Percentiles rank a stretch among this genome's conserved stretches.
Conservation (phyloP, 2,113 vertebrate genomes). For the Oceanites oceanicus region DNA sequence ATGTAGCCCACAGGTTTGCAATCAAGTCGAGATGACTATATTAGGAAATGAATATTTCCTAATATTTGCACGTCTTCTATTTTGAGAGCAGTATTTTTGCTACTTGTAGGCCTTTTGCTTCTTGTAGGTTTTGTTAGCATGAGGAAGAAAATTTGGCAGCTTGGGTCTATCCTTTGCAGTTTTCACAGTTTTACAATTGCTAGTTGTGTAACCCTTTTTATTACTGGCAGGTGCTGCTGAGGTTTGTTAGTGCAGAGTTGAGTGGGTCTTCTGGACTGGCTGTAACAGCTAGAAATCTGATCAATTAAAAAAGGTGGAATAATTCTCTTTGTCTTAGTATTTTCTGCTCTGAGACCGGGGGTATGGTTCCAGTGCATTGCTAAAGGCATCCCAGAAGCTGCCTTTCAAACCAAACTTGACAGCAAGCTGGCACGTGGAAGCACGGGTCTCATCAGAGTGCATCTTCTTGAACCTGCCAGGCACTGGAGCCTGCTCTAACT, state of each 20-base stretch:
- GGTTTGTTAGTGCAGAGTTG: background rate
- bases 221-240: background rate
- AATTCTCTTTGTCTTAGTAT: background rate
- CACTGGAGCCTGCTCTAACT: background rate
- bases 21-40: background rate
- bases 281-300: background rate
- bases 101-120: background rate
- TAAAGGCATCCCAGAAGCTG: background rate
- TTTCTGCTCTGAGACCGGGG: background rate
- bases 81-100: background rate
- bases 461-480: accelerated
- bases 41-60: background rate
- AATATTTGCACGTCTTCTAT: background rate
- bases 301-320: background rate
- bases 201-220: background rate
- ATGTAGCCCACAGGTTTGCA: background rate
- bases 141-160: background rate
- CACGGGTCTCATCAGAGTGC: background rate
- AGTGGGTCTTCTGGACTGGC: background rate
- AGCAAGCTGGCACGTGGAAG: background rate
- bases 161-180: background rate
- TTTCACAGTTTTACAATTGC: background rate
- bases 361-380: background rate
- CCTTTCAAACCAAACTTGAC: background rate
- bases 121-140: background rate